Conservation (phyloP, 2,113 vertebrate species). For the Oreocharis arfaki region DNA sequence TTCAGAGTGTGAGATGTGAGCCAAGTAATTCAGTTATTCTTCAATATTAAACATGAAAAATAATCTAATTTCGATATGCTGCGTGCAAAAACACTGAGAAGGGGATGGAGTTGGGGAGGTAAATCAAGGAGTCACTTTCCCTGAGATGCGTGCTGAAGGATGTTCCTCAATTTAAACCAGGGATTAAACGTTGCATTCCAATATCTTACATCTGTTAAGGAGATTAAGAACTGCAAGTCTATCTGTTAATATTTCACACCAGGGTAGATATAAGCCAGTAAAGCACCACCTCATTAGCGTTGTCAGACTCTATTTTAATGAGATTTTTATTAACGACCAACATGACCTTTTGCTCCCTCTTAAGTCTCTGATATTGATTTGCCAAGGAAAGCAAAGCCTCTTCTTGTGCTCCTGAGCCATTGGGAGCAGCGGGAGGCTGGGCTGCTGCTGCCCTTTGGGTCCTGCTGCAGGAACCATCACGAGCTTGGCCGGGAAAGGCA, state of each 20-base stretch:
- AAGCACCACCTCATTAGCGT: constrained; percentile 50
- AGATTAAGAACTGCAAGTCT: constrained; percentile 50
- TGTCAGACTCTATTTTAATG: constrained; percentile 50
- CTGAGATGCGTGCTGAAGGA: background rate
- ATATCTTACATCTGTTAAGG: constrained; percentile 62
- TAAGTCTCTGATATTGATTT: constrained; percentile 31
- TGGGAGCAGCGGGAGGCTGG: background rate
- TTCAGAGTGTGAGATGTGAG: background rate
- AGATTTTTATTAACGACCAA: constrained; percentile 63
- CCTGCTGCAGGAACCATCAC: background rate
- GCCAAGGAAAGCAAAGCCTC: constrained; percentile 28
- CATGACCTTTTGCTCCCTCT: constrained; percentile 49
- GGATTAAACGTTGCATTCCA: constrained; percentile 46
- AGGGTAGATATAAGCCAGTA: constrained; percentile 47
- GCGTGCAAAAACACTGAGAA: background rate
- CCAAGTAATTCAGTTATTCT: background rate
- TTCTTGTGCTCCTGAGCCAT: background rate
- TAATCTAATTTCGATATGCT: background rate
- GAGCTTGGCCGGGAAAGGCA: background rate
- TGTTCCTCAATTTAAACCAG: constrained; percentile 11
- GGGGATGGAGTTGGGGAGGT: background rate
- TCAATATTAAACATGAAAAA: constrained; percentile 13
- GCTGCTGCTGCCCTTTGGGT: background rate
- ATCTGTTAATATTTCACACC: constrained; percentile 61
- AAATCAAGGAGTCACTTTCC: background rate